phyloP scores from a whole-genome alignment of 2,113 vertebrate genomes.

The Poecile atricapillus region DNA sequence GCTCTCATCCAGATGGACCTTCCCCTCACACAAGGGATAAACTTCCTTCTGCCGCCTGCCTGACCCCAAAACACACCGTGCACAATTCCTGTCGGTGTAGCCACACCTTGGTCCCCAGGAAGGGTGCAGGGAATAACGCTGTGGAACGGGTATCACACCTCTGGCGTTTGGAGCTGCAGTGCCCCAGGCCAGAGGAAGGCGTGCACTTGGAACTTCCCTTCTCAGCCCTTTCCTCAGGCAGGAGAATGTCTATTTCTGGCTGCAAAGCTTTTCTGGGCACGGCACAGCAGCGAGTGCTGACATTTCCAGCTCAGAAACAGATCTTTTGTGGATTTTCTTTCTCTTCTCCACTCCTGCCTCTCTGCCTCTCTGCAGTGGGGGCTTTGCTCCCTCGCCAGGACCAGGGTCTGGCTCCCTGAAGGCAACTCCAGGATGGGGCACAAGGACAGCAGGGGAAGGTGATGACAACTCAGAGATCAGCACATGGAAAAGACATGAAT shows the following conservation, averaged over 20 bases:
- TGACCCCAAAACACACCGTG: rapidly evolving
- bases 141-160: not conserved
- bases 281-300: not conserved
- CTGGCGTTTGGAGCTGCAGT: not conserved
- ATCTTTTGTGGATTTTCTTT: not conserved
- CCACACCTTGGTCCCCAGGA: not conserved
- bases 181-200: not conserved
- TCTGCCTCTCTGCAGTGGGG: not conserved
- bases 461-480: not conserved
- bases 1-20: not conserved
- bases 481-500: rapidly evolving
- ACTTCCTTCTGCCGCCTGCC: not conserved
- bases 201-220: not conserved
- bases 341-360: not conserved
- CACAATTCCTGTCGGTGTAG: rapidly evolving
- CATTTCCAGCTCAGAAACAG: not conserved
- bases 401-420: not conserved
- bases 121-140: not conserved
- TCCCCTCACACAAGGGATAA: not conserved
- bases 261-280: not conserved
- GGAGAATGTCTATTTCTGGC: not conserved
- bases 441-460: not conserved
- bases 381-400: rapidly evolving
- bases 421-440: not conserved
- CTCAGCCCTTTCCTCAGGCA: not conserved